Evolutionary conservation across 2,888 invertebrate genomes (phyloP).

Genomic region (Carcina quercana): DNA sequence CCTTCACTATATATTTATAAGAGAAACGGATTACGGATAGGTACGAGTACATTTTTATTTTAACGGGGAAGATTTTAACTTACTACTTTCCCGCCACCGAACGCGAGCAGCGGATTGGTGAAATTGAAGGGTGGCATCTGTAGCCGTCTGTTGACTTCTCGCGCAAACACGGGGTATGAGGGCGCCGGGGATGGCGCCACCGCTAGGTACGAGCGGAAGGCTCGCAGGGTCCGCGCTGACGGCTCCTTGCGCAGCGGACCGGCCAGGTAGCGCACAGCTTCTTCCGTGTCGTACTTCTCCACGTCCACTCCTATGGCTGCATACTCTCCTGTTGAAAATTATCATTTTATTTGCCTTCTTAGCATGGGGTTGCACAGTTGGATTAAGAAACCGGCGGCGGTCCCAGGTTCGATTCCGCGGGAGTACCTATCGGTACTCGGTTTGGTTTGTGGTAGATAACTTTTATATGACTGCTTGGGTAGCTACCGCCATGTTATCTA

Average conservation of each 20-base stretch:
- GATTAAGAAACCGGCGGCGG: no score
- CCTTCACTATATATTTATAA: no score
- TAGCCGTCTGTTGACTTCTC: conserved; percentile 86
- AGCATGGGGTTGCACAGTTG: no score
- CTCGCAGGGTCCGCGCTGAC: conserved; percentile 76
- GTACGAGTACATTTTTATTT: no score
- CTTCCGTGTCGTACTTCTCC: conserved; percentile 86
- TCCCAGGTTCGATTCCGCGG: no score
- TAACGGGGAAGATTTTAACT: no score
- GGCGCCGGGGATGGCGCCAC: conserved; percentile 86
- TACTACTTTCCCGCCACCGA: conserved; percentile 85
- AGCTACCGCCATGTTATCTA: not conserved
- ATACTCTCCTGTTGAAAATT: conserved; percentile 89
- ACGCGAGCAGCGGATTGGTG: conserved; percentile 82
- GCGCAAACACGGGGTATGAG: conserved; percentile 82
- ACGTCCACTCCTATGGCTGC: conserved; percentile 94
- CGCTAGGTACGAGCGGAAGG: conserved; percentile 88
- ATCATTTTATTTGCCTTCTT: no score
- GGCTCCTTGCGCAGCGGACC: conserved; percentile 81
- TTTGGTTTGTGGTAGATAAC: no score
- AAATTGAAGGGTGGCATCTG: conserved; percentile 91
- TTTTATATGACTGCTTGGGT: not conserved
- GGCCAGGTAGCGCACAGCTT: conserved; percentile 86
- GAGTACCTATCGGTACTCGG: no score
- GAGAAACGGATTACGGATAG: no score